Evolutionary conservation across 2,888 invertebrate genomes (phyloP).

Genomic region (Pyrgus malvae): DNA sequence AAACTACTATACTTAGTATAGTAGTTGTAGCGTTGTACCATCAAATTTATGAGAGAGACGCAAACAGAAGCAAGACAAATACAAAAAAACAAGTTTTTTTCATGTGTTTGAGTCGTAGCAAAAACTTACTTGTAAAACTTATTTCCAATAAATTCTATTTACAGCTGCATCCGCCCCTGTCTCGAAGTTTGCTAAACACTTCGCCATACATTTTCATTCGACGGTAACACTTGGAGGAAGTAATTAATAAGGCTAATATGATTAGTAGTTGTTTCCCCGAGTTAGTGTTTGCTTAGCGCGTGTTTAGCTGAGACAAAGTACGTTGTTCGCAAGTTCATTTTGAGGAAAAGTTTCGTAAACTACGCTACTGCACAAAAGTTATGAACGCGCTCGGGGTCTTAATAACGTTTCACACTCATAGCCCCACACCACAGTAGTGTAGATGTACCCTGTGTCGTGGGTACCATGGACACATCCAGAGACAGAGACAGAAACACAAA

Average conservation of each 20-base stretch:
- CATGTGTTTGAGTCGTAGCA: no score
- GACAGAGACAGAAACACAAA: no score
- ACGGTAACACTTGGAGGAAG: conserved; percentile 64
- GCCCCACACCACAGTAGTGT: no score
- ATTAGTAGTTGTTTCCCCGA: conserved; percentile 71
- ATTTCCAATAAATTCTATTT: conserved; percentile 33
- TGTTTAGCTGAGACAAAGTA: conserved; percentile 36
- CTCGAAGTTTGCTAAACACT: conserved; percentile 17
- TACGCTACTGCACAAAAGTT: not conserved
- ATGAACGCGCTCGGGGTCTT: no score
- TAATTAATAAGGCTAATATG: conserved; percentile 77
- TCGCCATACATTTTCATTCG: conserved; percentile 72
- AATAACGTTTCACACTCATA: no score
- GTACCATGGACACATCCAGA: no score
- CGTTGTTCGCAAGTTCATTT: conserved; percentile 28
- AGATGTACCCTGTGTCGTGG: no score
- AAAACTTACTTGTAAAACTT: not conserved
- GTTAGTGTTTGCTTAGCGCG: conserved; percentile 45
- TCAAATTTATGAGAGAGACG: no score
- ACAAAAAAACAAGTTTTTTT: no score
- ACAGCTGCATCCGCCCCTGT: conserved; percentile 41
- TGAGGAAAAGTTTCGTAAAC: conserved; percentile 7
- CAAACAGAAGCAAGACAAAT: no score
- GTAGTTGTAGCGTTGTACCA: no score
- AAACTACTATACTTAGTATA: no score